Evolutionary conservation across 1,140 invertebrate genomes (phyloP).

Genomic region (Yoshiicerus persimilis): DNA sequence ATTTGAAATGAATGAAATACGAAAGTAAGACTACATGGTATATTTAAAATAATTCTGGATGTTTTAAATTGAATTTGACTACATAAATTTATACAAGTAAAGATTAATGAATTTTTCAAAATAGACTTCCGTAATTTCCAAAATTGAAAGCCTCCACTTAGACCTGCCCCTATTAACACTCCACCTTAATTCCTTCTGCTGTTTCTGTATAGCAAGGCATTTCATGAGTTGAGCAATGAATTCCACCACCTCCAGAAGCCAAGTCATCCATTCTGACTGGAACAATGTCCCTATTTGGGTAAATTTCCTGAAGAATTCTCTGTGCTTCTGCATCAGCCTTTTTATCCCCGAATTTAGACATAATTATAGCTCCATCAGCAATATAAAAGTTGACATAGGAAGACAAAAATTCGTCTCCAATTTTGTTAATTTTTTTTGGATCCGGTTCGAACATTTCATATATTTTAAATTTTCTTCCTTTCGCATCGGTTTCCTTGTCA

Average conservation of each 20-base stretch:
- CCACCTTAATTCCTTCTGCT: no score
- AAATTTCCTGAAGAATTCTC: background rate
- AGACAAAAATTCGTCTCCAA: background rate
- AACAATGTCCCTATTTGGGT: background rate
- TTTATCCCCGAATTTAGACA: background rate
- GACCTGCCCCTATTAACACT: no score
- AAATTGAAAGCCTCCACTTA: no score
- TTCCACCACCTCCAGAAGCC: constrained; percentile 23
- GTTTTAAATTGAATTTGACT: no score
- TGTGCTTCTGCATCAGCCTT: background rate
- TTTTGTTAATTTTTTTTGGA: background rate
- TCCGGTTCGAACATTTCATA: constrained; percentile 19
- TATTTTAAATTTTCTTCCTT: background rate
- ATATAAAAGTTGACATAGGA: constrained; percentile 30
- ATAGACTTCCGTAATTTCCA: no score
- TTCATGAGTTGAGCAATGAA: constrained; percentile 33
- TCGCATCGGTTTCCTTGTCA: background rate
- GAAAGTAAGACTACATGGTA: no score
- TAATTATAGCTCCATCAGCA: background rate
- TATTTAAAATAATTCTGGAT: no score
- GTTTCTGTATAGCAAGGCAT: no score
- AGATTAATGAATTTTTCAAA: no score
- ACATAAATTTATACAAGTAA: no score
- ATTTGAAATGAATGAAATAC: no score
- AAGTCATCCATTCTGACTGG: background rate